Conservation (phyloP, 2,113 vertebrate species). For the Sphyrna mokarran region DNA sequence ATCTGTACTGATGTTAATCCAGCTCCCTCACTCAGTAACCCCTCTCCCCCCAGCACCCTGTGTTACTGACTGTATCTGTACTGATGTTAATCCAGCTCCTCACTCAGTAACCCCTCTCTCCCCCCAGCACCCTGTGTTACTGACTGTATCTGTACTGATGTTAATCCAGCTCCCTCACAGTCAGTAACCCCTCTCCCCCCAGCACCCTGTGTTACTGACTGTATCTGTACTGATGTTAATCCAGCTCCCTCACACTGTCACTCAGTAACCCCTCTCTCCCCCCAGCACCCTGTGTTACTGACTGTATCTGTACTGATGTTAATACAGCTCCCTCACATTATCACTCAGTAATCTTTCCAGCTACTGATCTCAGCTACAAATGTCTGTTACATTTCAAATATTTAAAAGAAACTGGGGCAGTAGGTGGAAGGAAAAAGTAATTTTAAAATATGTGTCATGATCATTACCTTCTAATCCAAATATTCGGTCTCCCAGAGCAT, state of each 20-base stretch:
- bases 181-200: too few species aligned
- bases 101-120: neutral
- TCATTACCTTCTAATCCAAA: conserved; percentile 84
- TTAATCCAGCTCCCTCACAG: too few species aligned
- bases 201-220: too few species aligned
- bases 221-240: too few species aligned
- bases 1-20: neutral
- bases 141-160: too few species aligned
- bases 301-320: too few species aligned
- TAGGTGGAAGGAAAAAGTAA: neutral
- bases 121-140: too few species aligned
- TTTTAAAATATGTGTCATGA: neutral
- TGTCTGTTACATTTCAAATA: too few species aligned
- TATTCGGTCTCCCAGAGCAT: conserved; percentile 84
- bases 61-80: neutral
- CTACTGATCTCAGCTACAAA: neutral
- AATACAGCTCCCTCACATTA: too few species aligned
- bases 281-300: too few species aligned
- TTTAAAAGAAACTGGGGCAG: neutral
- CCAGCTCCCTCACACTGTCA: too few species aligned
- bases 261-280: too few species aligned
- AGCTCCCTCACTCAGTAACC: neutral
- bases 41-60: neutral
- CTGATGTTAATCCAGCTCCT: neutral
- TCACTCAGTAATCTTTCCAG: neutral